phyloP scores from a whole-genome alignment of 2,797 vertebrate genomes.

The Gastrophryne carolinensis region DNA sequence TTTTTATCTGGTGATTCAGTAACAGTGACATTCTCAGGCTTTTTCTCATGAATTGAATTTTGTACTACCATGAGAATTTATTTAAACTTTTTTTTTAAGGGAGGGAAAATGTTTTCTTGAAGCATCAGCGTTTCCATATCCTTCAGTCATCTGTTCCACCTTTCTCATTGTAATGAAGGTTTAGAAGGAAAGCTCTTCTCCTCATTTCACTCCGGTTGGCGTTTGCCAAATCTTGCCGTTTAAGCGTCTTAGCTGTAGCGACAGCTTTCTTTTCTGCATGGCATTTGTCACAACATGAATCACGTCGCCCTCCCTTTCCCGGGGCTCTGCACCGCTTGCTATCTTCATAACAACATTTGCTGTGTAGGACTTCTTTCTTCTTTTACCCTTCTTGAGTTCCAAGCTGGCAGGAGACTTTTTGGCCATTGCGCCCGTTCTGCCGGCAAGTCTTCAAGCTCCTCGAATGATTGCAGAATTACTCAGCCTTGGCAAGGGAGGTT shows the following conservation, averaged over 20 bases:
- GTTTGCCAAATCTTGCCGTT: constrained; percentile 5
- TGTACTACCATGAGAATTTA: too few relatives aligned
- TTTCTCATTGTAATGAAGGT: not conserved
- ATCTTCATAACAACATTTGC: constrained; percentile 54
- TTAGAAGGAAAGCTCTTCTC: not conserved
- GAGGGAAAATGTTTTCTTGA: too few relatives aligned
- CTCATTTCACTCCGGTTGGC: not conserved
- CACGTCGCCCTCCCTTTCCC: constrained; percentile 10
- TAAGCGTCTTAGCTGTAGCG: constrained; percentile 16
- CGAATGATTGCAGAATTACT: constrained; percentile 45
- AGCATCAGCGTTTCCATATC: too few relatives aligned
- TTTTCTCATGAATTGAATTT: too few relatives aligned
- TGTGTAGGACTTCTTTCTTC: constrained; percentile 48
- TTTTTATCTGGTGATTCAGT: too few relatives aligned
- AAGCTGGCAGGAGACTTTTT: constrained; percentile 47
- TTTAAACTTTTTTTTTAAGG: too few relatives aligned
- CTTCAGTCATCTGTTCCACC: constrained; percentile 1
- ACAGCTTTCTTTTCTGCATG: constrained; percentile 40
- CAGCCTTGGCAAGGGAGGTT: constrained; percentile 31
- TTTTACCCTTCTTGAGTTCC: constrained; percentile 46
- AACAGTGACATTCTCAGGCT: too few relatives aligned
- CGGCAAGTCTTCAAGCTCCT: constrained; percentile 49
- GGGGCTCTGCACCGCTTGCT: constrained; percentile 14
- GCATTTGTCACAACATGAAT: constrained; percentile 52
- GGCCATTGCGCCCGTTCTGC: constrained; percentile 23